A percentile compares a stretch with the other conserved stretches of the same genome.
Evolutionary conservation across 2,888 invertebrate genomes (phyloP).

Genomic region (Xestobium rufovillosum): DNA sequence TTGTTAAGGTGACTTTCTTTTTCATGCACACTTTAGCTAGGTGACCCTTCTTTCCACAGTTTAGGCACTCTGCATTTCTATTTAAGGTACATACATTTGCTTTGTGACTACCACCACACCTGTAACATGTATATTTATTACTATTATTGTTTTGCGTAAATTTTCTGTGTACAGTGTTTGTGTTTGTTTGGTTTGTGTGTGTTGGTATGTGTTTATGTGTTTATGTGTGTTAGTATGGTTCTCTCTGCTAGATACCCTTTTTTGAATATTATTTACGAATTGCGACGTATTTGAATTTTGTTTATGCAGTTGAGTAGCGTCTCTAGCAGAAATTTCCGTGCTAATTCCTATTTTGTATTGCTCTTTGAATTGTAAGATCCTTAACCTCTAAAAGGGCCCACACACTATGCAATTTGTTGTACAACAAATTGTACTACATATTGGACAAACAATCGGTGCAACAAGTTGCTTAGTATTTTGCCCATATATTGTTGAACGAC

Average conservation of each 20-base stretch:
- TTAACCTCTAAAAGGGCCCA: too few species aligned
- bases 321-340: slow-evolving; percentile 21
- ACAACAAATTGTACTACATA: too few species aligned
- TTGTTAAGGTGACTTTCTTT: not conserved
- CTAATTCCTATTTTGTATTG: slow-evolving; percentile 25
- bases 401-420: too few species aligned
- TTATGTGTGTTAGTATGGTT: not conserved
- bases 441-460: too few species aligned
- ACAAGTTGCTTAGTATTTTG: too few species aligned
- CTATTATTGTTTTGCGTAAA: slow-evolving; percentile 3
- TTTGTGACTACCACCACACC: slow-evolving; percentile 12
- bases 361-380: slow-evolving; percentile 22
- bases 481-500: too few species aligned
- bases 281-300: too few species aligned
- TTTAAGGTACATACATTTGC: slow-evolving; percentile 3
- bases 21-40: not conserved
- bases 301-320: slow-evolving; percentile 23
- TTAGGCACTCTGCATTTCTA: not conserved
- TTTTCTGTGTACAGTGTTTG: slow-evolving; percentile 3
- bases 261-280: too few species aligned
- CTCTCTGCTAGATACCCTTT: not conserved
- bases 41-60: not conserved
- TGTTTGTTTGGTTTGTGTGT: not conserved
- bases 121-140: slow-evolving; percentile 10
- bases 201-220: not conserved